These are phyloP conservation scores for Papilio helenus DNA, from an alignment of 1,140 invertebrate species.

Conservation along the genomic window DNA sequence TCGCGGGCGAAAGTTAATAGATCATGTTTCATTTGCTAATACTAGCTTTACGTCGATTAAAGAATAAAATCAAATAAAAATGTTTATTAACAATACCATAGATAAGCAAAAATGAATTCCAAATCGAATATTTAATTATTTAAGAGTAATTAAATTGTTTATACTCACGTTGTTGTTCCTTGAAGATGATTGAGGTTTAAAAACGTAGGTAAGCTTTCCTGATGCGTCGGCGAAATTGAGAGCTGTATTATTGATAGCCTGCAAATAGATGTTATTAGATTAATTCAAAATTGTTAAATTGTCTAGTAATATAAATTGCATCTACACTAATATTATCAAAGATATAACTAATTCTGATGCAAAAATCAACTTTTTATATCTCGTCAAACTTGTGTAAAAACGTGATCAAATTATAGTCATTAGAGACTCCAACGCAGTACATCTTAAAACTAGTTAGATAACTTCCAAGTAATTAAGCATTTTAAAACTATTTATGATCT, in stretches of 20 bases:
- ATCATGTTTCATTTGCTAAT: too few species aligned
- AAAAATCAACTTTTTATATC: too few species aligned
- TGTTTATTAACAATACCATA: too few species aligned
- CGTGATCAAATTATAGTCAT: background rate
- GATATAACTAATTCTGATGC: too few species aligned
- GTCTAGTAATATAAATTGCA: too few species aligned
- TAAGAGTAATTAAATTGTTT: background rate
- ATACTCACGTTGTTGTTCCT: constrained; percentile 7
- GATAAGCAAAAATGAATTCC: too few species aligned
- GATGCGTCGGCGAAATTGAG: constrained; percentile 39
- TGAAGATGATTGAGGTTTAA: constrained; percentile 32
- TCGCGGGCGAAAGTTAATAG: too few species aligned
- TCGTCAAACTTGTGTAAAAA: background rate
- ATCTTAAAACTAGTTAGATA: background rate
- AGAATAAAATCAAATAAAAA: too few species aligned
- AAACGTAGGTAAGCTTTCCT: constrained; percentile 32
- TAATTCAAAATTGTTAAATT: background rate
- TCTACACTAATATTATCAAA: too few species aligned
- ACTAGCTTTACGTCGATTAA: too few species aligned
- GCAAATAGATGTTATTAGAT: background rate
- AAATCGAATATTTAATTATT: too few species aligned
- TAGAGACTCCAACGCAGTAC: background rate
- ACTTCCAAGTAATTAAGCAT: background rate
- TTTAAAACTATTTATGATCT: background rate
- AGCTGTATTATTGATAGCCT: constrained; percentile 38